phyloP scores from a whole-genome alignment of 1,140 invertebrate species.

The Elymnias hypermnestra region DNA sequence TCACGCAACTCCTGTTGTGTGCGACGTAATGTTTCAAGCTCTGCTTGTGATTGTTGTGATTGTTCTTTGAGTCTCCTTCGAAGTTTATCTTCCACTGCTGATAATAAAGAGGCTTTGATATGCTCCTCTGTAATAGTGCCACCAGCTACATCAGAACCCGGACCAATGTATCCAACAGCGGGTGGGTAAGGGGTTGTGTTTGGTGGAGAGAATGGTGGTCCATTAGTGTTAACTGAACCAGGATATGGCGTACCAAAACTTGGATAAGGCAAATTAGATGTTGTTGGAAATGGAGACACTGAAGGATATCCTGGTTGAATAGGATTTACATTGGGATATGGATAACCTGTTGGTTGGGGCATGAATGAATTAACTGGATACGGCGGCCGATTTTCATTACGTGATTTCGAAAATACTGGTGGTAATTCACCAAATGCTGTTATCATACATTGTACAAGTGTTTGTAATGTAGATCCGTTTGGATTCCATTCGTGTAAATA shows the following conservation, averaged over 20 bases:
- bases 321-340: conserved; percentile 42
- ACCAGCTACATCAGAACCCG: conserved; percentile 68
- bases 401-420: conserved; percentile 91
- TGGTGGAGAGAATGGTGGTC: conserved; percentile 44
- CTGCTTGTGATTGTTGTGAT: conserved; percentile 92
- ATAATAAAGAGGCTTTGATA: conserved; percentile 93
- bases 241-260: conserved; percentile 57
- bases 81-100: conserved; percentile 96
- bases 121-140: conserved; percentile 97
- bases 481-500: conserved; percentile 97
- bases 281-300: conserved; percentile 48
- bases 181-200: conserved; percentile 67
- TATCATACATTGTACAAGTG: conserved; percentile 94
- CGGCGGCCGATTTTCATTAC: conserved; percentile 74
- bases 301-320: conserved; percentile 62
- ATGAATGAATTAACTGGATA: conserved; percentile 81
- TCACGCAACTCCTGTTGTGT: conserved; percentile 92
- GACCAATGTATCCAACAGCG: conserved; percentile 41
- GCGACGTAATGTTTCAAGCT: conserved; percentile 92
- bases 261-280: conserved; percentile 61
- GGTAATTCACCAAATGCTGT: conserved; percentile 96
- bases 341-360: conserved; percentile 77
- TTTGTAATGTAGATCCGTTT: conserved; percentile 87
- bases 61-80: conserved; percentile 91
- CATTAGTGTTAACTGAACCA: conserved; percentile 47